phyloP scores from a whole-genome alignment of 2,888 invertebrate species.

The Andrena haemorrhoa region DNA sequence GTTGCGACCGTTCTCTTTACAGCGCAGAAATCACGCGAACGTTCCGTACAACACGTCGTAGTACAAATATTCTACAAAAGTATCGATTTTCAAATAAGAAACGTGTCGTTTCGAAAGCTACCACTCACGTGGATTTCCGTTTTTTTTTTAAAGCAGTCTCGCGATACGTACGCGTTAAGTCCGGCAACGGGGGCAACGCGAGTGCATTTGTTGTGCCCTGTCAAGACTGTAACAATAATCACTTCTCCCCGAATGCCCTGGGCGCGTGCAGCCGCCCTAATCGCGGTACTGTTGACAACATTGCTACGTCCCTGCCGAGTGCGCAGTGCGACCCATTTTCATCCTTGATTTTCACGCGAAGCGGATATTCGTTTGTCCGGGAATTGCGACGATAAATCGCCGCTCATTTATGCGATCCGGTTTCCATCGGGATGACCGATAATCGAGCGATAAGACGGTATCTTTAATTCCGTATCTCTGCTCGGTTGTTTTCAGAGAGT shows the following conservation, averaged over 20 bases:
- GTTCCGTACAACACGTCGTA: slow-evolving; percentile 7
- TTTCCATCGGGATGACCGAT: not conserved
- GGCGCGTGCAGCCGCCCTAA: slow-evolving; percentile 19
- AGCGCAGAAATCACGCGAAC: slow-evolving; percentile 45
- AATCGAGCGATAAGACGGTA: slow-evolving; percentile 10
- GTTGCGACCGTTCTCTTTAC: slow-evolving; percentile 20
- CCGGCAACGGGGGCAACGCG: slow-evolving; percentile 18
- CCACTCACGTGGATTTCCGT: slow-evolving; percentile 14
- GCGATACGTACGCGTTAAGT: slow-evolving; percentile 28
- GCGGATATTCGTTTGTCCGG: slow-evolving; percentile 52
- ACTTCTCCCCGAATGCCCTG: slow-evolving; percentile 38
- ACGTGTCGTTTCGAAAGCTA: slow-evolving; percentile 2
- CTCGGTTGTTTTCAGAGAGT: slow-evolving; percentile 63
- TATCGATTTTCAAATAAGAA: slow-evolving; percentile 22
- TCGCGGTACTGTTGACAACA: slow-evolving; percentile 11
- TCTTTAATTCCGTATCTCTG: slow-evolving; percentile 50
- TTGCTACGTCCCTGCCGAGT: slow-evolving; percentile 64
- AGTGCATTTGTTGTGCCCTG: slow-evolving; percentile 23
- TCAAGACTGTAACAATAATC: slow-evolving; percentile 14
- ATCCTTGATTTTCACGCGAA: slow-evolving; percentile 23
- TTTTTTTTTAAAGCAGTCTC: not conserved
- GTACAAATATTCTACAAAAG: slow-evolving; percentile 39
- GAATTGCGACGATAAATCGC: slow-evolving; percentile 43
- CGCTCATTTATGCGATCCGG: not conserved
- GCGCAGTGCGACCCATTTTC: slow-evolving; percentile 58